Evolutionary conservation across 2,113 vertebrate genomes (phyloP).

Genomic region (Gallinago jamesoni): DNA sequence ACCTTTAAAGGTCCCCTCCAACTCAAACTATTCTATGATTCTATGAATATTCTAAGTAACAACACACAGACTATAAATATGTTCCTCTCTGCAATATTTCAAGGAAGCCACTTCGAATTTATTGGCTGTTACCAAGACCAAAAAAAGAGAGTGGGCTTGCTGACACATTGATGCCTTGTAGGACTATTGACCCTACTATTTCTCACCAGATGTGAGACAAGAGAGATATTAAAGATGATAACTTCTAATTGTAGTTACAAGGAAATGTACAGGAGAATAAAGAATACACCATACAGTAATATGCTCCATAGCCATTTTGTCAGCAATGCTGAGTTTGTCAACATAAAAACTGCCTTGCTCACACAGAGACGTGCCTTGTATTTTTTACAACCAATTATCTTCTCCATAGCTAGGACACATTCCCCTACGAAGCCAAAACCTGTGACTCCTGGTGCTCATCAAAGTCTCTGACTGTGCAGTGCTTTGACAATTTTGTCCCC

Average conservation of each 20-base stretch:
- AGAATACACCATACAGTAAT: background rate
- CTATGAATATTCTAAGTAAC: background rate
- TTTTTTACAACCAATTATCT: conserved; percentile 48
- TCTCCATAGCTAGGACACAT: background rate
- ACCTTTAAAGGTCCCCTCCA: background rate
- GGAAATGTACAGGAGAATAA: background rate
- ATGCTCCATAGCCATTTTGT: background rate
- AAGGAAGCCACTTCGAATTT: background rate
- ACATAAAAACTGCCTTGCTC: conserved; percentile 30
- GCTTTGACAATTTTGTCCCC: background rate
- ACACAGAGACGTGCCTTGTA: conserved; percentile 39
- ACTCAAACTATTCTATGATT: background rate
- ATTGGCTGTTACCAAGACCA: background rate
- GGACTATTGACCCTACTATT: background rate
- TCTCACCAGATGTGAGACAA: background rate
- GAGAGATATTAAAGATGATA: background rate
- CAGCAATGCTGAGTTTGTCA: conserved; percentile 8
- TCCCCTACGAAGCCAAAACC: conserved; percentile 1
- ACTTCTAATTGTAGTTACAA: background rate
- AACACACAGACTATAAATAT: background rate
- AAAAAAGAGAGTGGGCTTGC: background rate
- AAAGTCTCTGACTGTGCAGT: background rate
- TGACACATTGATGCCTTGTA: background rate
- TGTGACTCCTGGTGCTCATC: background rate
- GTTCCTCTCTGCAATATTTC: background rate